Evolutionary conservation across 2,888 invertebrate genomes (phyloP).

Genomic region (Exocentrus adspersus): DNA sequence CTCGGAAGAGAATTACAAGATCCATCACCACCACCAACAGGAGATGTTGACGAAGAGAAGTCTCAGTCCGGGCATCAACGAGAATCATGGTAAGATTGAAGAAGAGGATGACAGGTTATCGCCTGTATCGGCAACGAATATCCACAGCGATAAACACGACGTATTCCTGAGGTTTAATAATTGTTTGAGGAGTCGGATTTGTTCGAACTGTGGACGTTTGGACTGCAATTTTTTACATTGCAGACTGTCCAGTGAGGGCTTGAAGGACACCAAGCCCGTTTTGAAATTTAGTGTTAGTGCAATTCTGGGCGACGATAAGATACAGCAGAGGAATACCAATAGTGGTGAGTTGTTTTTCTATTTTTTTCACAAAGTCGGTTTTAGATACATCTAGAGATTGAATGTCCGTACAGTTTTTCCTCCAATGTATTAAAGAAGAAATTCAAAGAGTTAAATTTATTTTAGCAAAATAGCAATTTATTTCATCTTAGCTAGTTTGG

Average conservation of each 20-base stretch:
- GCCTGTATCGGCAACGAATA: conserved; percentile 43
- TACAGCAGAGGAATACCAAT: conserved; percentile 44
- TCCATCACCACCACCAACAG: conserved; percentile 40
- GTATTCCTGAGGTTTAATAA: conserved; percentile 58
- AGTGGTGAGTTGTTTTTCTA: conserved; percentile 44
- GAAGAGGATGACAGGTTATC: conserved; percentile 54
- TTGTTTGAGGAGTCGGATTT: conserved; percentile 62
- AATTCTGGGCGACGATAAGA: conserved; percentile 76
- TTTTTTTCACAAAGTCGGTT: too few species aligned
- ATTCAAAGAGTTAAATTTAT: too few species aligned
- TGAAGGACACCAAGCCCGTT: conserved; percentile 73
- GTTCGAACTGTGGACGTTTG: conserved; percentile 68
- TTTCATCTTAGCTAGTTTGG: too few species aligned
- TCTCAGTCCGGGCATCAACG: conserved; percentile 40
- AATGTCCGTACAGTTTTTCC: too few species aligned
- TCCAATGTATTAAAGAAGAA: too few species aligned
- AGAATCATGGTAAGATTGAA: conserved; percentile 48
- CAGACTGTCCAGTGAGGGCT: conserved; percentile 54
- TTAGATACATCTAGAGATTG: too few species aligned
- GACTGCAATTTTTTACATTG: conserved; percentile 66
- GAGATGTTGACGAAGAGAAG: conserved; percentile 36
- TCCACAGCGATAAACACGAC: conserved; percentile 50
- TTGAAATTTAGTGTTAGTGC: conserved; percentile 94
- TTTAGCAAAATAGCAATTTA: too few species aligned
- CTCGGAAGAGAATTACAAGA: conserved; percentile 40